Conservation (phyloP, 2,888 invertebrate genomes). For the Emesis furor region DNA sequence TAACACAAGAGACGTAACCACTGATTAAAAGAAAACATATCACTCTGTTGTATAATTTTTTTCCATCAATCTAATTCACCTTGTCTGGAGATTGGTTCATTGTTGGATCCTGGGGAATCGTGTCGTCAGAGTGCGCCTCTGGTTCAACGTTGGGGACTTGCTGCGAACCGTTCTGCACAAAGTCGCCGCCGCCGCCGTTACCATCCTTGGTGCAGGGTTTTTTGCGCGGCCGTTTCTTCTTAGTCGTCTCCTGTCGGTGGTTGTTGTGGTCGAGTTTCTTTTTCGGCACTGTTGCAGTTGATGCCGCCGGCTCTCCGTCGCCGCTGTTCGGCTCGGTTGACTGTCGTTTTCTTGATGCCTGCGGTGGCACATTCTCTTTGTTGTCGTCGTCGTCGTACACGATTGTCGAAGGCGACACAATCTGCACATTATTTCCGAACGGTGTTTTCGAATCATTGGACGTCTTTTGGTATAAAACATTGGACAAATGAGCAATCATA, state of each 20-base stretch:
- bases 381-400: background rate
- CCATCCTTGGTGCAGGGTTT: too few relatives aligned
- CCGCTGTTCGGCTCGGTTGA: too few relatives aligned
- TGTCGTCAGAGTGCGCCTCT: background rate
- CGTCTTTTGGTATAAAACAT: background rate
- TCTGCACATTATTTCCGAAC: background rate
- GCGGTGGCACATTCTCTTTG: too few relatives aligned
- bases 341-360: too few relatives aligned
- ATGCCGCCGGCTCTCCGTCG: background rate
- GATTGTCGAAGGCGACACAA: background rate
- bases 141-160: too few relatives aligned
- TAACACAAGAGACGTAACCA: constrained; percentile 28
- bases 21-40: background rate
- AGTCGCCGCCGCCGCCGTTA: too few relatives aligned
- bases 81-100: constrained; percentile 9
- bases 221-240: background rate
- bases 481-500: background rate
- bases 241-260: background rate
- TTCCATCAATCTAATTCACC: constrained; percentile 27
- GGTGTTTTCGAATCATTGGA: background rate
- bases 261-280: background rate
- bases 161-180: too few relatives aligned
- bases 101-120: background rate
- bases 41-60: background rate
- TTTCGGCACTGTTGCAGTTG: background rate